Evolutionary conservation across 2,797 vertebrate species (phyloP).

Genomic region (Taenioides sp.): DNA sequence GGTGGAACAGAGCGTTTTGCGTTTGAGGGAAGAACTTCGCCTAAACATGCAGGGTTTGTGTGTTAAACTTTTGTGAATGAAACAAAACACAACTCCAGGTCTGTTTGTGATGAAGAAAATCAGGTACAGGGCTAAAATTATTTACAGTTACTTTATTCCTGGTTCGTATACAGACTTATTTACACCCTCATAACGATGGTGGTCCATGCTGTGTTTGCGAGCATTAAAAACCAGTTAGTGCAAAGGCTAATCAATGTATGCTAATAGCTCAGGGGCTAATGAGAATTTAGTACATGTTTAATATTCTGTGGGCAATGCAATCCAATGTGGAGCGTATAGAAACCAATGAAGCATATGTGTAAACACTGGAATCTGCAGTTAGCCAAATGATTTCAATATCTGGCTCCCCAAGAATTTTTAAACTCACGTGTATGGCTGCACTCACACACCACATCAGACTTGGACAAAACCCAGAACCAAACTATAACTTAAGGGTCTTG

Average conservation of each 20-base stretch:
- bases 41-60: no score
- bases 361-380: neutral
- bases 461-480: neutral
- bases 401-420: neutral
- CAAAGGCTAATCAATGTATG: constrained; percentile 1
- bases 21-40: no score
- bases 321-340: neutral
- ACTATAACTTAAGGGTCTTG: no score
- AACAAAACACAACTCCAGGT: no score
- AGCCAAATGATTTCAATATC: neutral
- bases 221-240: neutral
- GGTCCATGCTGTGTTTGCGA: neutral
- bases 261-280: constrained; percentile 2
- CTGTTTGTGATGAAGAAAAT: no score
- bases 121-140: no score
- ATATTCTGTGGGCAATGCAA: neutral
- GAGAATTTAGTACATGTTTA: constrained; percentile 1
- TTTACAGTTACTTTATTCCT: no score
- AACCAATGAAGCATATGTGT: neutral
- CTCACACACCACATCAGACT: neutral
- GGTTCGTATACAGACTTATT: no score
- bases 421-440: neutral
- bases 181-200: neutral
- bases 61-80: no score
- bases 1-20: no score